Percentiles rank a stretch among this genome's conserved stretches.
Evolutionary conservation across 1,140 invertebrate species (phyloP).

Genomic region (Nephotettix cincticeps): DNA sequence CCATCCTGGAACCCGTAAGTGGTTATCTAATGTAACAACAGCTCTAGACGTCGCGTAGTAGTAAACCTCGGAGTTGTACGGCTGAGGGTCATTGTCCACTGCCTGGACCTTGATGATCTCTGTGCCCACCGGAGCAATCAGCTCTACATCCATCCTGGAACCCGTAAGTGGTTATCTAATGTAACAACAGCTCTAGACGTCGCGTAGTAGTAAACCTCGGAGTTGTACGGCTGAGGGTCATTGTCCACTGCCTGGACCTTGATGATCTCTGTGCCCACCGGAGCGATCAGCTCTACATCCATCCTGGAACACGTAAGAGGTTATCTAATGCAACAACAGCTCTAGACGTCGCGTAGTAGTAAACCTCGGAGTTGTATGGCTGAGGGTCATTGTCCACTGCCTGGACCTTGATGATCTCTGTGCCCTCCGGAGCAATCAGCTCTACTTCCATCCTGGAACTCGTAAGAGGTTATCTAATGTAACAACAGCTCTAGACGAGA

Average conservation of each 20-base stretch:
- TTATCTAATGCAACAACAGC: no score
- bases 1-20: no score
- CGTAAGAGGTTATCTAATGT: no score
- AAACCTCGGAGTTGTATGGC: slow-evolving; percentile 33
- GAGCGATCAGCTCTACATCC: slow-evolving; percentile 26
- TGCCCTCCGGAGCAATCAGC: slow-evolving; percentile 17
- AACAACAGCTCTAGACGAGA: slow-evolving; percentile 25
- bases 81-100: slow-evolving; percentile 32
- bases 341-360: slow-evolving; percentile 23
- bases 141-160: no score
- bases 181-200: slow-evolving; percentile 23
- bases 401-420: slow-evolving; percentile 11
- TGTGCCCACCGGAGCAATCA: slow-evolving; percentile 9
- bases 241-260: slow-evolving; percentile 28
- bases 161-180: no score
- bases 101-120: slow-evolving; percentile 24
- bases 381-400: slow-evolving; percentile 28
- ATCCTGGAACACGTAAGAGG: slow-evolving; percentile 32
- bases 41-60: slow-evolving; percentile 24
- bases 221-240: slow-evolving; percentile 30
- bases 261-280: slow-evolving; percentile 5
- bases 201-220: slow-evolving; percentile 30
- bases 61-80: slow-evolving; percentile 33
- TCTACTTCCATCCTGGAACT: slow-evolving; percentile 31
- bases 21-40: no score